Evolutionary conservation across 2,797 vertebrate genomes (phyloP).

Genomic region (Hydrolagus colliei): DNA sequence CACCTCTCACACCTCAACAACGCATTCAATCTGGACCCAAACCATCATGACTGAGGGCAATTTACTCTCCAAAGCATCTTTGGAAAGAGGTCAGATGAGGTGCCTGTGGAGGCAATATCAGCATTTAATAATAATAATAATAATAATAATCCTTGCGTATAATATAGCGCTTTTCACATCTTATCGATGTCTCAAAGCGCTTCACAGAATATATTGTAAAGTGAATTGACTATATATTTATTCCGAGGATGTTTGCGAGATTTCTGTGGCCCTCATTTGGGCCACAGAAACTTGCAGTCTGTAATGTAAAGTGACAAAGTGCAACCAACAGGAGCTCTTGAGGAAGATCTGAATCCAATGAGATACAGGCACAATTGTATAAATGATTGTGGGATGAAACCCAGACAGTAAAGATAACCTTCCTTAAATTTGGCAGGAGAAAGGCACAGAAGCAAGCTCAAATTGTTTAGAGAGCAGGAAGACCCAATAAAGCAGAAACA

Average conservation of each 20-base stretch:
- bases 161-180: too few relatives aligned
- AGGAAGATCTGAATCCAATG: not conserved
- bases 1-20: not conserved
- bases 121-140: not conserved
- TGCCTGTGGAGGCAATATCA: not conserved
- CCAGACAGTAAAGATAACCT: not conserved
- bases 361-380: not conserved
- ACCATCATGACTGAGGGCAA: not conserved
- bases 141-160: too few relatives aligned
- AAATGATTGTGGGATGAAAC: not conserved
- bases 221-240: too few relatives aligned
- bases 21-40: not conserved
- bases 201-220: too few relatives aligned
- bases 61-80: not conserved
- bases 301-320: not conserved
- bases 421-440: slow-evolving; percentile 9
- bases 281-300: not conserved
- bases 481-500: not conserved
- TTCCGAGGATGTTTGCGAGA: not conserved
- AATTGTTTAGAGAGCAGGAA: not conserved
- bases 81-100: not conserved
- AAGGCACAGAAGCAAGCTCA: not conserved
- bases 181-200: too few relatives aligned
- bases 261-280: not conserved
- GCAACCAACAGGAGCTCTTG: not conserved